Conservation (phyloP, 2,888 invertebrate species). For the Drosophila neutralis region DNA sequence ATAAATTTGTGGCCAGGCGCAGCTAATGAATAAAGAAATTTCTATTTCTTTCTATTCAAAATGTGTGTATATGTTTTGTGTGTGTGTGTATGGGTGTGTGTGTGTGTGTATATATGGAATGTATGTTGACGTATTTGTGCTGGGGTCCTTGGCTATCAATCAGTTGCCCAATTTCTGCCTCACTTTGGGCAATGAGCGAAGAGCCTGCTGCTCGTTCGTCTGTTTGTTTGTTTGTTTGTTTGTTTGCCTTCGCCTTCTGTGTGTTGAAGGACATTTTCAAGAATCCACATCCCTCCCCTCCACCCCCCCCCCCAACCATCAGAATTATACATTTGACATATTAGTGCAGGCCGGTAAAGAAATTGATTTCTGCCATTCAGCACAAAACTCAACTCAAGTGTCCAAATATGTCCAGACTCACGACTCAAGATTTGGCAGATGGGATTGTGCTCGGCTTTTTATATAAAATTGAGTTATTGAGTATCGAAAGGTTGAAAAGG, state of each 20-base stretch:
- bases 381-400: constrained; percentile 48
- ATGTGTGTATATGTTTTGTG: not conserved
- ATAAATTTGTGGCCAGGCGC: constrained; percentile 73
- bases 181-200: constrained; percentile 47
- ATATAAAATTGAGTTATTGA: constrained; percentile 68
- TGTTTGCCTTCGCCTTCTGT: constrained; percentile 40
- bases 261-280: constrained; percentile 33
- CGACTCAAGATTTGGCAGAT: constrained; percentile 36
- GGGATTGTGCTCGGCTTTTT: constrained; percentile 27
- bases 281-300: not conserved
- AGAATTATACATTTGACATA: constrained; percentile 76
- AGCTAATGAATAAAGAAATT: constrained; percentile 76
- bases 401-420: constrained; percentile 45
- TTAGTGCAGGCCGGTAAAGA: constrained; percentile 74
- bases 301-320: constrained; percentile 9
- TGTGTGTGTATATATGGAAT: constrained; percentile 27
- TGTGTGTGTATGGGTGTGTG: not conserved
- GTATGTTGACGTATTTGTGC: constrained; percentile 22
- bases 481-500: constrained; percentile 55
- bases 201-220: constrained; percentile 28
- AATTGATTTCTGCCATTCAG: constrained; percentile 76
- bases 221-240: constrained; percentile 52
- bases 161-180: constrained; percentile 59
- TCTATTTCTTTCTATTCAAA: constrained; percentile 38
- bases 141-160: constrained; percentile 63